Evolutionary conservation across 2,113 vertebrate genomes (phyloP), one percentile per base, ranked within the genome.

Genomic region (Lucifuga dentata): DNA sequence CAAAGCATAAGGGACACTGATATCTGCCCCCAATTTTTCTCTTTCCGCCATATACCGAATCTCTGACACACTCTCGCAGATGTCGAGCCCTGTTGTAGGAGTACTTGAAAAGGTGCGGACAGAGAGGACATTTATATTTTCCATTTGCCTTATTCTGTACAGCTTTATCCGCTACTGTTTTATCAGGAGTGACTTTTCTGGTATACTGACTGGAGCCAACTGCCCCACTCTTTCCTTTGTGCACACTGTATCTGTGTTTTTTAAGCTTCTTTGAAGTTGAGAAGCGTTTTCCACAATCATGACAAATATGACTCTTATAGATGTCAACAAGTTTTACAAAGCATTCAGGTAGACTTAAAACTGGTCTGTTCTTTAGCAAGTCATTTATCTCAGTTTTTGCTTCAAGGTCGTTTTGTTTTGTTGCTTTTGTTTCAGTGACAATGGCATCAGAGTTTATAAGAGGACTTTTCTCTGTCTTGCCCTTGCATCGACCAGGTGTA

Each of bases 261-360:
- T 75, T 71, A 3, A 24, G 44, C 19, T 81, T 70, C 7, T 49
- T 16, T 44, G 23, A 5, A 32, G 76, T 72, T 32, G 26, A 19
- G 46, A 90, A 92, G 3, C 1, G 15, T 80, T 85, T 89, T 21
- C 75, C 71, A 77, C 84, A 92, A 39, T 76, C 33, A 10, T 35
- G 43, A 43, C 88, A 91, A 5, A 29, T 3, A 60, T 80, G 41
- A 5, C 12, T 61, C 63, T 78, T 84, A 29, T 44, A 61, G 20
- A 92, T 72, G 76, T 94, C 90, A 9, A 90, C 55, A 24, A 94
- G 87, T 58, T 89, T 91, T 8, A 94, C 83, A 11, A 66, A 90
- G 68, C 93, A 93, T 35, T 74, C 15, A 1, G 17, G 49, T 24
- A 91, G 46, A 40, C 72, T 68, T 52, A 33, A 19, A 44, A 38